Evolutionary conservation across 2,797 vertebrate species (phyloP).

Genomic region (Valencia hispanica): DNA sequence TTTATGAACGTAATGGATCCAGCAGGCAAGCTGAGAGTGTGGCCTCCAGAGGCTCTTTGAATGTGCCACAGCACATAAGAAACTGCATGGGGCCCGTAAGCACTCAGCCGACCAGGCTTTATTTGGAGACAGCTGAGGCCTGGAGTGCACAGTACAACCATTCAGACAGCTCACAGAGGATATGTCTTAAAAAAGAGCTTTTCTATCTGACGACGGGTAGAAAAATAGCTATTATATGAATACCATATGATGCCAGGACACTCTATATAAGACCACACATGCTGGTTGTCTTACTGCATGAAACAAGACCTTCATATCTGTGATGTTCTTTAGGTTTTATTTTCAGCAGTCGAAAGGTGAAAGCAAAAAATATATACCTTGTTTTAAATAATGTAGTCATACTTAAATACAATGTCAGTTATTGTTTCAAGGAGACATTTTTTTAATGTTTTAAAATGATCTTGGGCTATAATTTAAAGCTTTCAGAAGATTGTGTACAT

Average conservation of each 20-base stretch:
- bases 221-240: slow-evolving; percentile 39
- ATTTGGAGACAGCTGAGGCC: slow-evolving; percentile 35
- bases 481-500: no score
- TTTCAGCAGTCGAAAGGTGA: background rate
- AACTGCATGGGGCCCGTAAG: slow-evolving; percentile 28
- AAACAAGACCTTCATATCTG: background rate
- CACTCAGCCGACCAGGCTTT: slow-evolving; percentile 13
- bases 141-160: slow-evolving; percentile 24
- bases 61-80: slow-evolving; percentile 40
- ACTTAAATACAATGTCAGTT: background rate
- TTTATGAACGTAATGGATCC: slow-evolving; percentile 68
- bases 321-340: no score
- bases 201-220: slow-evolving; percentile 37
- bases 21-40: slow-evolving; percentile 50
- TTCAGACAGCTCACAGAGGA: slow-evolving; percentile 49
- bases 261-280: background rate
- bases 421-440: background rate
- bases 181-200: slow-evolving; percentile 25
- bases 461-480: background rate
- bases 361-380: background rate
- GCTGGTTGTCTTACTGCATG: background rate
- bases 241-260: slow-evolving; percentile 7
- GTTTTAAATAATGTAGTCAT: background rate
- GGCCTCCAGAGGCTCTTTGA: slow-evolving; percentile 49
- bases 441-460: background rate